A percentile compares a stretch with the other conserved stretches of the same genome.
Evolutionary conservation across 2,113 vertebrate genomes (phyloP).

Genomic region (Cynocephalus volans): DNA sequence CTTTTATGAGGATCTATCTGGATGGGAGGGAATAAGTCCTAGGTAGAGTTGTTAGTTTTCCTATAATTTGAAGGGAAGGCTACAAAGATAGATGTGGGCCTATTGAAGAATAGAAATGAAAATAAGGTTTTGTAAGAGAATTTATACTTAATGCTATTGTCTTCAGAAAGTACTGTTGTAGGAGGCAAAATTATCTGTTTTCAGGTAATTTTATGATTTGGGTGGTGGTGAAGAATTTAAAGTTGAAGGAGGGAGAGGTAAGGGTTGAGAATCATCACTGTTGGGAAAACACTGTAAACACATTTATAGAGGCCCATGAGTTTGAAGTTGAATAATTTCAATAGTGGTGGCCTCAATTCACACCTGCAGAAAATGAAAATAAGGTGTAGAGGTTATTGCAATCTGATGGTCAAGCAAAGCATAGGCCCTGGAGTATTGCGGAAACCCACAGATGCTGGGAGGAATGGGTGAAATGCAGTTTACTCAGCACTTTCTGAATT

Average conservation of each 20-base stretch:
- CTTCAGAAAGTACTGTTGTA: neutral
- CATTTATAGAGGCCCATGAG: neutral
- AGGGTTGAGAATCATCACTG: neutral
- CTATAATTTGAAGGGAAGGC: neutral
- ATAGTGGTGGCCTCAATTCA: neutral
- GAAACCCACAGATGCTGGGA: neutral
- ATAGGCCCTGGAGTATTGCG: neutral
- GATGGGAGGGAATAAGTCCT: neutral
- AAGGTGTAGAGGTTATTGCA: neutral
- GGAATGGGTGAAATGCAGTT: neutral
- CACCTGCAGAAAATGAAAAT: neutral
- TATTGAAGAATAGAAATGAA: neutral
- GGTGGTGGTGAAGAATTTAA: neutral
- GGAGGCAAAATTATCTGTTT: neutral
- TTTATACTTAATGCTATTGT: neutral
- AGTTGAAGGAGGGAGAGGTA: neutral
- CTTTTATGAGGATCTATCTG: neutral
- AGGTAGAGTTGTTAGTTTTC: neutral
- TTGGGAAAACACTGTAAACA: neutral
- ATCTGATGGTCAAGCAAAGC: neutral
- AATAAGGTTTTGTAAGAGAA: neutral
- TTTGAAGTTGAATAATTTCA: conserved; percentile 26
- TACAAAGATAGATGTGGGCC: neutral
- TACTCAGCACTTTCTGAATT: conserved; percentile 53
- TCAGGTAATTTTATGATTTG: neutral